A percentile compares a stretch with the other conserved stretches of the same genome.
phyloP scores from a whole-genome alignment of 2,113 vertebrate species.

The Formicarius rufipectus region DNA sequence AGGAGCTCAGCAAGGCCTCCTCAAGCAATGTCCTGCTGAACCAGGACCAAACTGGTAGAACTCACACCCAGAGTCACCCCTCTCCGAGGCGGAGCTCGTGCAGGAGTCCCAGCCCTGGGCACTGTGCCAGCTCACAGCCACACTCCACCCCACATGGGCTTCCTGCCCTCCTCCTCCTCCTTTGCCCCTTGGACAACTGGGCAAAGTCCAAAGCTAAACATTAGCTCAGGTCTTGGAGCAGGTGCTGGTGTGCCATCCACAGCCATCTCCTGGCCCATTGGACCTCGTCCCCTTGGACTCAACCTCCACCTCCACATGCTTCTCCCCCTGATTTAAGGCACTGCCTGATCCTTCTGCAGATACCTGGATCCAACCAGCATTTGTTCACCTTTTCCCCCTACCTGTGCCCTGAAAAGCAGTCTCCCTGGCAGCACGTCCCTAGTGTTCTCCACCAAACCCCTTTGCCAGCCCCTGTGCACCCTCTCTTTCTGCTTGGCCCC shows the following conservation, averaged over 20 bases:
- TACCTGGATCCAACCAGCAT: rapidly evolving
- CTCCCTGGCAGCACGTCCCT: not conserved
- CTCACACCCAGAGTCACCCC: not conserved
- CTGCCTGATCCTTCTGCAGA: not conserved
- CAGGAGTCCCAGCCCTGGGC: not conserved
- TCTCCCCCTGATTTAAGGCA: not conserved
- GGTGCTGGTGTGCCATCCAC: rapidly evolving
- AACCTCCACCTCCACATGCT: not conserved
- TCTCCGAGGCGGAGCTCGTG: rapidly evolving
- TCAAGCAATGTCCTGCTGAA: not conserved
- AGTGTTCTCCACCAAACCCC: not conserved
- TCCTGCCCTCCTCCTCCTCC: not conserved
- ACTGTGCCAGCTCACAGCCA: rapidly evolving
- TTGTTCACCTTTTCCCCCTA: not conserved
- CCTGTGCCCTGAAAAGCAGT: rapidly evolving
- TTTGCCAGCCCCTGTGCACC: not conserved
- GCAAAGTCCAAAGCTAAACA: conserved; percentile 52
- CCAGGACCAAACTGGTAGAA: not conserved
- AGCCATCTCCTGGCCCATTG: rapidly evolving
- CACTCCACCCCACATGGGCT: rapidly evolving
- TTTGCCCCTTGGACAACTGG: not conserved
- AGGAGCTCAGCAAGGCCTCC: not conserved
- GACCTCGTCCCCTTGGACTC: not conserved
- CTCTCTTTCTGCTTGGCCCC: not conserved
- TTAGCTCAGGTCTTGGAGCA: not conserved